Conservation (phyloP, 2,113 vertebrate genomes). For the Ellobius talpinus region DNA sequence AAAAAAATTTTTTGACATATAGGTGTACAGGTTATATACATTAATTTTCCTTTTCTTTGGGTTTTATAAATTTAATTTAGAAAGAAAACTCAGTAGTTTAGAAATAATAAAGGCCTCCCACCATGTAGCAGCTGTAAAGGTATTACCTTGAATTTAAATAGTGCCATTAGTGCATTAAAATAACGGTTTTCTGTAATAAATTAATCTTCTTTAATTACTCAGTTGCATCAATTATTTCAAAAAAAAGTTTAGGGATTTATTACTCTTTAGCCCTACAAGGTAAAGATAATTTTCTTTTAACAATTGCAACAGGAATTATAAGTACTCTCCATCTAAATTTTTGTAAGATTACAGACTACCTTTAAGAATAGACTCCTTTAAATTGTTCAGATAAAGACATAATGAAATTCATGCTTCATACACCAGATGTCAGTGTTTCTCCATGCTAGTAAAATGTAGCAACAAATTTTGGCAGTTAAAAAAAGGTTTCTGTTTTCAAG, state of each 20-base stretch:
- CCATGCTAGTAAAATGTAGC: constrained; percentile 31
- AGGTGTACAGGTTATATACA: not conserved
- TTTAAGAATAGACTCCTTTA: constrained; percentile 27
- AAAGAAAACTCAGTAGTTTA: not conserved
- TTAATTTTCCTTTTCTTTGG: constrained; percentile 14
- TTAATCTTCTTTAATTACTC: constrained; percentile 73
- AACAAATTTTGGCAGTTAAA: constrained; percentile 85
- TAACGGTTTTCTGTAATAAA: constrained; percentile 65
- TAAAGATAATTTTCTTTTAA: constrained; percentile 6
- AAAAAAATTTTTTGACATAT: not conserved
- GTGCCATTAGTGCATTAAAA: constrained; percentile 64
- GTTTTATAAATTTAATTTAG: constrained; percentile 2
- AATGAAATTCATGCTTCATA: constrained; percentile 66
- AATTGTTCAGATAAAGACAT: not conserved
- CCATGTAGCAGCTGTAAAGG: not conserved
- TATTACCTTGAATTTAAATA: constrained; percentile 55
- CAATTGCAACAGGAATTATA: not conserved
- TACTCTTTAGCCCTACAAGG: not conserved
- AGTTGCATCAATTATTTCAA: constrained; percentile 67
- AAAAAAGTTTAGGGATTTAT: not conserved
- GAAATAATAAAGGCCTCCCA: constrained; percentile 10
- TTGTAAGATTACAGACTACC: not conserved
- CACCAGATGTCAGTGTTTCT: constrained; percentile 85
- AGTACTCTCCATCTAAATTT: not conserved
- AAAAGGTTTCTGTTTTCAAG: constrained; percentile 53